Conservation (phyloP, 2,888 invertebrate species). For the Catocala fraxini region DNA sequence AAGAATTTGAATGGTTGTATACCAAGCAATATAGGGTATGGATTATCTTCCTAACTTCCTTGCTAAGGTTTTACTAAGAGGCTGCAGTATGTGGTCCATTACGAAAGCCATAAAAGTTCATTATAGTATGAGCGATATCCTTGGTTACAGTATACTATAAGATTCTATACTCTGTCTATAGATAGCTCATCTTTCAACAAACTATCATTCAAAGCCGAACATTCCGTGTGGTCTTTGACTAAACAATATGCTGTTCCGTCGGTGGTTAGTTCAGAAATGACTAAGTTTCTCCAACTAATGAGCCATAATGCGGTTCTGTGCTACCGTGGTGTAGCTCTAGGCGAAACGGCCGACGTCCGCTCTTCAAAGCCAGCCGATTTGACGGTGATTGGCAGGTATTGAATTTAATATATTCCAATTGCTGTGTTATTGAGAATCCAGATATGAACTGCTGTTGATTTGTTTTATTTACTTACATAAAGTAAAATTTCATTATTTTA, state of each 20-base stretch:
- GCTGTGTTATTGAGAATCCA: constrained; percentile 15
- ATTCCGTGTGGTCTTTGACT: constrained; percentile 26
- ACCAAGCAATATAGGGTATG: too few relatives aligned
- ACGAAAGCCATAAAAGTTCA: too few relatives aligned
- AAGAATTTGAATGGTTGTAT: too few relatives aligned
- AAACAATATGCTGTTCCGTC: constrained; percentile 31
- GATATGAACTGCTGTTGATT: not conserved
- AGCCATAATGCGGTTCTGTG: constrained; percentile 64
- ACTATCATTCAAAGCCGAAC: constrained; percentile 19
- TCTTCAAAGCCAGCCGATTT: constrained; percentile 50
- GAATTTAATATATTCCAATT: constrained; percentile 55
- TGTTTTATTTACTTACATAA: not conserved
- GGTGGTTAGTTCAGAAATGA: constrained; percentile 57
- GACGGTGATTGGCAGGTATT: constrained; percentile 62
- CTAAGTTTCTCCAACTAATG: constrained; percentile 74
- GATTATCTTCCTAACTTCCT: too few relatives aligned
- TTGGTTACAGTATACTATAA: not conserved
- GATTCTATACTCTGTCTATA: not conserved
- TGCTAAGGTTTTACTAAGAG: too few relatives aligned
- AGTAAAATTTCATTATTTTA: too few relatives aligned
- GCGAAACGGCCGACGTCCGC: constrained; percentile 31
- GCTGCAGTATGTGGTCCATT: too few relatives aligned
- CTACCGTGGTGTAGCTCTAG: constrained; percentile 53
- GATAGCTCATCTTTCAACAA: constrained; percentile 20
- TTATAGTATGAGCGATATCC: too few relatives aligned